Evolutionary conservation across 2,888 invertebrate species (phyloP).

Genomic region (Rhorus exstirpatorius): DNA sequence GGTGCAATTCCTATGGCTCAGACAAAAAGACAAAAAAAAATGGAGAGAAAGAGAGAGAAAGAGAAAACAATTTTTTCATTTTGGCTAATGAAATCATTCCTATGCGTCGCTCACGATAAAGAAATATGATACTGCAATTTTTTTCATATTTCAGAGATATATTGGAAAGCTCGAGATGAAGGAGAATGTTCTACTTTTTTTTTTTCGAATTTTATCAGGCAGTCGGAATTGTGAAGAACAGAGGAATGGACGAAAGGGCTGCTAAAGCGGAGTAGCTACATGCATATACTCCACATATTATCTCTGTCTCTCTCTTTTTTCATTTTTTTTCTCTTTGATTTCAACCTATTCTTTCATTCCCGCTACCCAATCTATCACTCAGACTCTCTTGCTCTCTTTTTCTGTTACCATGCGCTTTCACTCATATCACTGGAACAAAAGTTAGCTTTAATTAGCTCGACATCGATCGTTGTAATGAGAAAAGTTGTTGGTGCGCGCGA

Average conservation of each 20-base stretch:
- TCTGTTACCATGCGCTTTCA: conserved; percentile 11
- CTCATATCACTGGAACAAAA: conserved; percentile 66
- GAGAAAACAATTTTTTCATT: conserved; percentile 54
- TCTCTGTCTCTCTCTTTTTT: background rate
- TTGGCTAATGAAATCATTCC: conserved; percentile 58
- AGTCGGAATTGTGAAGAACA: conserved; percentile 25
- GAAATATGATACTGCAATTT: conserved; percentile 33
- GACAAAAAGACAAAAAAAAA: background rate
- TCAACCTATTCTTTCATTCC: conserved; percentile 40
- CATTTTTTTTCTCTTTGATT: conserved; percentile 55
- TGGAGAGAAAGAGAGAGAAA: conserved; percentile 1
- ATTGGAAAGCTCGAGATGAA: conserved; percentile 32
- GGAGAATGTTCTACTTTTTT: conserved; percentile 7
- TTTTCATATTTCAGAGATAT: conserved; percentile 36
- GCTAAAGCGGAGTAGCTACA: conserved; percentile 17
- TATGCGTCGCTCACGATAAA: conserved; percentile 49
- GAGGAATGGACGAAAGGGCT: conserved; percentile 34
- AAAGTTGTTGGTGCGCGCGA: conserved; percentile 78
- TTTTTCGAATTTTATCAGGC: conserved; percentile 30
- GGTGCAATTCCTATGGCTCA: background rate
- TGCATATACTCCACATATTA: background rate
- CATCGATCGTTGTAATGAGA: conserved; percentile 84
- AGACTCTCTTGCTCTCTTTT: background rate
- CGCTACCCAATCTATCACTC: conserved; percentile 18
- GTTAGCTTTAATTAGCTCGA: conserved; percentile 82